These are phyloP conservation scores for Dasyurus viverrinus DNA, from an alignment of 2,113 vertebrate species.

Conservation along the genomic window DNA sequence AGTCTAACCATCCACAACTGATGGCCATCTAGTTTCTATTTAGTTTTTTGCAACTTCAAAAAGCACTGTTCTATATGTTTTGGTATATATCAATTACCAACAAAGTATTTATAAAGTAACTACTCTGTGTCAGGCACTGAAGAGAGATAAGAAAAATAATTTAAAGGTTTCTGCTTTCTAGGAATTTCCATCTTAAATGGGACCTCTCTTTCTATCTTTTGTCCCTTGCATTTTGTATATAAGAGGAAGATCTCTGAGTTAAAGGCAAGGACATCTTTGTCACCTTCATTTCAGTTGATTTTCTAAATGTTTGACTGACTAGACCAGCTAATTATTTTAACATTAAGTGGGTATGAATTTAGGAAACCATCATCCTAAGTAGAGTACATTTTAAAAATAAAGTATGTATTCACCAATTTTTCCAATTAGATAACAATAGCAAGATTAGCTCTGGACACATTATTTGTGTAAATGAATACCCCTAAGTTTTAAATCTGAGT, in stretches of 20 bases:
- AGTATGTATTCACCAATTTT: constrained; percentile 30
- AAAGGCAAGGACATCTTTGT: not conserved
- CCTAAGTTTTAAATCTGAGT: constrained; percentile 24
- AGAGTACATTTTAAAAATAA: constrained; percentile 43
- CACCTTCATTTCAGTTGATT: not conserved
- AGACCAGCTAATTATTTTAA: constrained; percentile 16
- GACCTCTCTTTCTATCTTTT: not conserved
- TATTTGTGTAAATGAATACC: constrained; percentile 38
- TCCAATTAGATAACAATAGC: constrained; percentile 47
- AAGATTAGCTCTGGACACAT: constrained; percentile 47
- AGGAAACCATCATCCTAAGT: constrained; percentile 16
- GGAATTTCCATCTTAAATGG: not conserved
- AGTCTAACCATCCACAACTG: not conserved
- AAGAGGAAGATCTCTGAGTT: not conserved
- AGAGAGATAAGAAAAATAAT: not conserved
- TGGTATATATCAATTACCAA: not conserved
- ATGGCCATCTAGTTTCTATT: not conserved
- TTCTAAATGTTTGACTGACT: constrained; percentile 17
- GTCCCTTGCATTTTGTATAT: not conserved
- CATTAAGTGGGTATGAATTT: constrained; percentile 15
- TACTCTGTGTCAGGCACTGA: not conserved
- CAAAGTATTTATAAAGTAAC: not conserved
- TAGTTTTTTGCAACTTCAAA: not conserved
- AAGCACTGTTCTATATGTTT: not conserved
- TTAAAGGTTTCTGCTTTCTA: not conserved